Evolutionary conservation across 1,140 invertebrate species (phyloP).

Genomic region (Mylabris phalerata): DNA sequence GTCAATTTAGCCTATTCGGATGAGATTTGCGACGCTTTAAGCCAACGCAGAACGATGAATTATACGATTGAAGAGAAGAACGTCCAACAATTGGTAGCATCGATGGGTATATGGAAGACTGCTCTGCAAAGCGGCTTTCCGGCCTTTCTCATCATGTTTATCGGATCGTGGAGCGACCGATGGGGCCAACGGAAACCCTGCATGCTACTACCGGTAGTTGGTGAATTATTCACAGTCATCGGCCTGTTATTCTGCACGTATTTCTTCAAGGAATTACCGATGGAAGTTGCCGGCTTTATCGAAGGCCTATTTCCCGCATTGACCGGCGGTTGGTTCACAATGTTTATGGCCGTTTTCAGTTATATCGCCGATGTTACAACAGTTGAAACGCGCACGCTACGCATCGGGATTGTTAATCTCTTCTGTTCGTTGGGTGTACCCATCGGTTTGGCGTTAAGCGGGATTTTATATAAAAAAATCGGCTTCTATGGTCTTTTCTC

Average conservation of each 20-base stretch:
- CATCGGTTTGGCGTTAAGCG: constrained; percentile 68
- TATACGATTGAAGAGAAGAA: constrained; percentile 63
- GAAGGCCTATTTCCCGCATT: constrained; percentile 72
- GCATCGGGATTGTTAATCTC: constrained; percentile 78
- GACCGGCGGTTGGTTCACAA: constrained; percentile 78
- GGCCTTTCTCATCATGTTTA: constrained; percentile 66
- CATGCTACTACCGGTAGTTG: constrained; percentile 74
- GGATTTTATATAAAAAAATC: constrained; percentile 61
- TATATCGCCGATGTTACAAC: constrained; percentile 82
- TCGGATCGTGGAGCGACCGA: constrained; percentile 72
- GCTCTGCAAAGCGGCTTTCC: constrained; percentile 68
- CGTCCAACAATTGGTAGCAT: constrained; percentile 62
- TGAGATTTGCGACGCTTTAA: constrained; percentile 64
- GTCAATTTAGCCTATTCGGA: constrained; percentile 67
- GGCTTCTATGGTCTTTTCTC: constrained; percentile 75
- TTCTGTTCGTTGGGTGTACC: constrained; percentile 75
- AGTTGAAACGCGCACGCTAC: constrained; percentile 67
- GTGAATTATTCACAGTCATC: constrained; percentile 68
- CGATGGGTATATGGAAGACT: constrained; percentile 74
- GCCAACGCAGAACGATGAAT: constrained; percentile 60
- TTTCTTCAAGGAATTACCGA: constrained; percentile 67
- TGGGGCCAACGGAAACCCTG: constrained; percentile 72
- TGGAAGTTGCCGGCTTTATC: constrained; percentile 67
- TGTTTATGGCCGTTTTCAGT: constrained; percentile 85
- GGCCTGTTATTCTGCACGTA: constrained; percentile 73